Percentiles rank a stretch among this genome's conserved stretches.
These are phyloP conservation scores for Hydroisotoma schaefferi DNA, from an alignment of 2,888 invertebrate genomes.

Conservation along the genomic window DNA sequence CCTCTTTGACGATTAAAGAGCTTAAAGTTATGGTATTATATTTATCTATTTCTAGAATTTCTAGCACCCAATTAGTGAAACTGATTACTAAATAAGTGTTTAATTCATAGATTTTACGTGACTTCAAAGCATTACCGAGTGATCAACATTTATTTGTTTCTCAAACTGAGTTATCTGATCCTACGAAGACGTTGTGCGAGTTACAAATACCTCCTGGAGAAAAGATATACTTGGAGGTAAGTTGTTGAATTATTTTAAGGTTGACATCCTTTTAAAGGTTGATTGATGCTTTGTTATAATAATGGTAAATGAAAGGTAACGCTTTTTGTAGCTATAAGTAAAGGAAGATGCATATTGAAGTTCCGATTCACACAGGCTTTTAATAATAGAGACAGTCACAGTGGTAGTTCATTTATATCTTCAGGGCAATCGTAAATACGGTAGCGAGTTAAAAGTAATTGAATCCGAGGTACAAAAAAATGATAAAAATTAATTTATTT, in stretches of 20 bases:
- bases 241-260: no score
- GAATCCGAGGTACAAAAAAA: neutral
- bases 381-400: no score
- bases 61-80: no score
- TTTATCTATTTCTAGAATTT: no score
- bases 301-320: no score
- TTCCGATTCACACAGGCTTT: no score
- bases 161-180: constrained; percentile 13
- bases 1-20: constrained; percentile 52
- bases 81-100: no score
- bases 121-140: constrained; percentile 33
- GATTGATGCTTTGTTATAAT: no score
- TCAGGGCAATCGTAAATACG: neutral
- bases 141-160: constrained; percentile 35
- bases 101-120: constrained; percentile 8
- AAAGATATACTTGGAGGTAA: constrained; percentile 32
- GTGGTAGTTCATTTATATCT: no score
- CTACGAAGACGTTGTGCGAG: constrained; percentile 15
- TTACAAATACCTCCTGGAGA: constrained; percentile 22
- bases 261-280: no score
- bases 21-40: constrained; percentile 52
- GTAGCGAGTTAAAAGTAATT: neutral
- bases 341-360: no score
- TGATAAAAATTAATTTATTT: neutral
- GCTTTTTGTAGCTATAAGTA: no score